Percentiles rank a stretch among this genome's conserved stretches.
Conservation (phyloP, 2,888 invertebrate genomes). For the Nemapogon koenigi region DNA sequence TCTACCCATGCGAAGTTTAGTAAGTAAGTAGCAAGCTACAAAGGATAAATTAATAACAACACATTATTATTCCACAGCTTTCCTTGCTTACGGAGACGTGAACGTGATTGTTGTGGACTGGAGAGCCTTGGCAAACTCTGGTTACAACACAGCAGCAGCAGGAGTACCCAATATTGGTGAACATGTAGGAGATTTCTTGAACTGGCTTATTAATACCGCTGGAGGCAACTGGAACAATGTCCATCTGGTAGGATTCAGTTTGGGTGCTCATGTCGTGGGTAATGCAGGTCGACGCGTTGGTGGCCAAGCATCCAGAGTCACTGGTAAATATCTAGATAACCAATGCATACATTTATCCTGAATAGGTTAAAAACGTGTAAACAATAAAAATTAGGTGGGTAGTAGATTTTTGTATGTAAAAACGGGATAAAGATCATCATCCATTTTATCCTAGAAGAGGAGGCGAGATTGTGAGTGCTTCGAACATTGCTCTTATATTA, state of each 20-base stretch:
- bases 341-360: too few species aligned
- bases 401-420: too few species aligned
- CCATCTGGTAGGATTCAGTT: conserved; percentile 35
- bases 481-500: too few species aligned
- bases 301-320: conserved; percentile 22
- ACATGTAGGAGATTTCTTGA: conserved; percentile 25
- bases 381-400: too few species aligned
- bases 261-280: conserved; percentile 38
- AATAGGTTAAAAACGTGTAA: too few species aligned
- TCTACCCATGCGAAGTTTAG: too few species aligned
- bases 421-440: too few species aligned
- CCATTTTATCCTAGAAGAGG: too few species aligned
- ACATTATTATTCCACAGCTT: too few species aligned
- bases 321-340: conserved; percentile 22
- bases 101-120: conserved; percentile 36
- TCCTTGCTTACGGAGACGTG: conserved; percentile 22
- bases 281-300: conserved; percentile 26
- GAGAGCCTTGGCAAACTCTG: conserved; percentile 21
- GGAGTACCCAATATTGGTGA: conserved; percentile 22
- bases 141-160: conserved; percentile 15
- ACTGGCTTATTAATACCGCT: conserved; percentile 26
- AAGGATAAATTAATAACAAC: too few species aligned
- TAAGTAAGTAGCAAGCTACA: too few species aligned
- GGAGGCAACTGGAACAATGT: conserved; percentile 29
- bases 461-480: too few species aligned